Evolutionary conservation across 2,888 invertebrate species (phyloP), one percentile per base, ranked within the genome.

Genomic region (Platerodrilus igneus): DNA sequence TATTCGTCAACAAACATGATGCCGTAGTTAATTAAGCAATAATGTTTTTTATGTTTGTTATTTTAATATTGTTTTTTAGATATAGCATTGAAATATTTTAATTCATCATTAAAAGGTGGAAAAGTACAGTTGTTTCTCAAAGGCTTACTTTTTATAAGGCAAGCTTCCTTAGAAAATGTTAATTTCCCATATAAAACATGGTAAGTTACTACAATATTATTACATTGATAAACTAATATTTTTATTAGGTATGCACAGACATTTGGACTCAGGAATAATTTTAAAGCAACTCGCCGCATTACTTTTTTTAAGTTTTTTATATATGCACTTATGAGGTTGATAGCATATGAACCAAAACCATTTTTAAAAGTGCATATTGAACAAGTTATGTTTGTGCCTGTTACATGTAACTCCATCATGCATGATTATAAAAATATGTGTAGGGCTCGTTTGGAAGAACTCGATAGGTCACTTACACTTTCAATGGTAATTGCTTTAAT

Each of bases 341-440:
- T 41, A 17, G 35, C 30, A 4, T 45, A 34, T 29, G 45, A 45
- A 32, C 23, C 41, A 6, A 22, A 35, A 15, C 4, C n/a, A 2
- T 41, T 28, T 38, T 32, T 45, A 27, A 26, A 29, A 14, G 27
- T 38, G n/a, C 45, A 45, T 10, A 17, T 35, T 14, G 11, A 15
- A 14, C 29, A 20, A 21, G 9, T 27, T 13, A 15, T 41, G 3
- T 13, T 19, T 8, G 34, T 38, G 11, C 45, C 45, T 10, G 26
- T 11, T 10, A 41, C 37, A 19, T 41, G 30, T 21, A 41, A 37
- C 20, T 31, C 7, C 22, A 10, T 37, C 6, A 15, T 38, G 11
- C 26, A 27, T 17, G 34, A 45, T 33, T 45, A 38, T 17, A 41
- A 41, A 31, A 26, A 10, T 10, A 27, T 45, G n/a, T 45, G 45